Conservation (phyloP, 1,140 invertebrate species). For the Pollicipes pollicipes region DNA sequence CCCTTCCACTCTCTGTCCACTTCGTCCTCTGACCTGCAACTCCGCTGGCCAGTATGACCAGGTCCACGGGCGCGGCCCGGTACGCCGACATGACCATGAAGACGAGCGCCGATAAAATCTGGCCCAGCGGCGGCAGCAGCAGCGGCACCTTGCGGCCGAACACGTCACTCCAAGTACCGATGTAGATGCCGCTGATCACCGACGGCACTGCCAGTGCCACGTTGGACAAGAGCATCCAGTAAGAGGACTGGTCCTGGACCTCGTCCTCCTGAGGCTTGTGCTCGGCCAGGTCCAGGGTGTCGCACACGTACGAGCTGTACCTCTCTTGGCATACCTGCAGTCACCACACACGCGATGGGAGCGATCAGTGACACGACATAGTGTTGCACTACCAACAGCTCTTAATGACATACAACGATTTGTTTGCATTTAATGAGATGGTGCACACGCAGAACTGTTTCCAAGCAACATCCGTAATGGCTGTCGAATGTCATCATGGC, state of each 20-base stretch:
- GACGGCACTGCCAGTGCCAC: constrained; percentile 27
- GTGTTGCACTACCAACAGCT: no score
- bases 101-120: constrained; percentile 23
- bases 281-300: constrained; percentile 20
- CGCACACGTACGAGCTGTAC: constrained; percentile 19
- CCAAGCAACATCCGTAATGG: no score
- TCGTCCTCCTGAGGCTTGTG: constrained; percentile 20
- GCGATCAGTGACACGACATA: background rate
- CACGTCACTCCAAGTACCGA: constrained; percentile 29
- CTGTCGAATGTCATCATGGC: no score
- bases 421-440: no score
- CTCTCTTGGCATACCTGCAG: background rate
- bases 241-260: constrained; percentile 26
- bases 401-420: no score
- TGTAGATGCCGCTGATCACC: constrained; percentile 25
- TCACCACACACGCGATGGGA: background rate
- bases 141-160: constrained; percentile 30
- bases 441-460: no score
- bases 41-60: constrained; percentile 25
- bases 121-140: constrained; percentile 29
- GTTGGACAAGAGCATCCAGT: constrained; percentile 27
- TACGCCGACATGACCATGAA: constrained; percentile 28
- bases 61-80: constrained; percentile 21
- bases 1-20: no score
- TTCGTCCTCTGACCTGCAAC: constrained; percentile 3